Evolutionary conservation across 1,140 invertebrate species (phyloP).

Genomic region (Eumeta japonica): DNA sequence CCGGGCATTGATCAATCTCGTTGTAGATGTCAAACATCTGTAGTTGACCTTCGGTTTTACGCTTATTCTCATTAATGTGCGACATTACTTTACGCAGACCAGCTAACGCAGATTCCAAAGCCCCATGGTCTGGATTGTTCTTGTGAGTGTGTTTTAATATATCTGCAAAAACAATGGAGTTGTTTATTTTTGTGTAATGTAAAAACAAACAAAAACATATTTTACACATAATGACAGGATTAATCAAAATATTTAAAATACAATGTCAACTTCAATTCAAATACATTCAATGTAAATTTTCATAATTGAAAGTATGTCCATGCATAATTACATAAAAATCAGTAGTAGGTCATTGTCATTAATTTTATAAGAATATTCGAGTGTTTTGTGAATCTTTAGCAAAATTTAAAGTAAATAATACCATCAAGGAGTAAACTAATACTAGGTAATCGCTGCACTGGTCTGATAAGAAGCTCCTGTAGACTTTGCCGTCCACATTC

Average conservation of each 20-base stretch:
- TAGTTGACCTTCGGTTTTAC: slow-evolving; percentile 90
- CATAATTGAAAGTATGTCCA: neutral
- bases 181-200: neutral
- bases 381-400: neutral
- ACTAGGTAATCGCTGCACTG: slow-evolving; percentile 94
- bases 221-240: too few species aligned
- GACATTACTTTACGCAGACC: slow-evolving; percentile 91
- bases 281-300: neutral
- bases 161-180: slow-evolving; percentile 62
- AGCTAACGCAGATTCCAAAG: slow-evolving; percentile 81
- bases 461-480: slow-evolving; percentile 92
- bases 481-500: slow-evolving; percentile 94
- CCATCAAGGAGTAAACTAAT: slow-evolving; percentile 91
- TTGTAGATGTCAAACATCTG: slow-evolving; percentile 97
- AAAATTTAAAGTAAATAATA: slow-evolving; percentile 41
- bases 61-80: slow-evolving; percentile 95
- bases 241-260: neutral
- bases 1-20: slow-evolving; percentile 95
- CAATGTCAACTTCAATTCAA: neutral
- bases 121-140: slow-evolving; percentile 80
- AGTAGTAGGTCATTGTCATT: neutral
- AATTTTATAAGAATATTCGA: neutral
- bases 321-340: too few species aligned
- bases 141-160: slow-evolving; percentile 88
- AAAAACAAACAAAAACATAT: neutral